These are phyloP conservation scores for Madoqua kirkii DNA, from an alignment of 2,113 vertebrate genomes.

Conservation along the genomic window DNA sequence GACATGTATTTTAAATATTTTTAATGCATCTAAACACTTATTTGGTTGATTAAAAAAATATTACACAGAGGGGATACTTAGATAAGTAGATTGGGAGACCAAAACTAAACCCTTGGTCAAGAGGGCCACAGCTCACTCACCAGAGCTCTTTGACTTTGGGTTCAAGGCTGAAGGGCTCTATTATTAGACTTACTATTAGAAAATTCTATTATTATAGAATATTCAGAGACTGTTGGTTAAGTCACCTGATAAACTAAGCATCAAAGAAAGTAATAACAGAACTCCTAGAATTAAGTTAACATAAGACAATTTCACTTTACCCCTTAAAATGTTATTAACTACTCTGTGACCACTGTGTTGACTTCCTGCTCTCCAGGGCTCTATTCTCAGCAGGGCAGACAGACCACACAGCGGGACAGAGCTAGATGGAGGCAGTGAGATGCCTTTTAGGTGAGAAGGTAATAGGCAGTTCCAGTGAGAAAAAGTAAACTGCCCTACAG, in stretches of 20 bases:
- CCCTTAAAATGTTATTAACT: neutral
- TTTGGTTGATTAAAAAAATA: neutral
- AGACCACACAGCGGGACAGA: neutral
- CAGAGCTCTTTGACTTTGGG: neutral
- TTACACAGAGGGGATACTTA: neutral
- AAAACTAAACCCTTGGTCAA: neutral
- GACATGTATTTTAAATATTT: neutral
- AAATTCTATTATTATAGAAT: neutral
- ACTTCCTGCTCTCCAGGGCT: neutral
- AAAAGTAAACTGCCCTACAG: neutral
- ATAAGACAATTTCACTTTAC: neutral
- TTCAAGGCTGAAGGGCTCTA: neutral
- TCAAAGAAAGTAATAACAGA: neutral
- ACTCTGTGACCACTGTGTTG: neutral
- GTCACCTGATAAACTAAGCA: neutral
- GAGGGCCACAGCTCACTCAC: neutral
- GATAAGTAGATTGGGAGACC: neutral
- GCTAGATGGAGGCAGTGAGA: neutral
- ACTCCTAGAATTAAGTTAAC: neutral
- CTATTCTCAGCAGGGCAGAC: neutral
- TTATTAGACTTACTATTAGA: neutral
- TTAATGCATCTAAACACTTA: neutral
- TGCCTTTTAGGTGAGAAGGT: neutral
- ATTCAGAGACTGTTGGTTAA: neutral
- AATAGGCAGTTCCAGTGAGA: neutral